Percentiles rank a stretch among this genome's conserved stretches.
phyloP scores from a whole-genome alignment of 2,113 vertebrate genomes.

The Gambusia affinis region DNA sequence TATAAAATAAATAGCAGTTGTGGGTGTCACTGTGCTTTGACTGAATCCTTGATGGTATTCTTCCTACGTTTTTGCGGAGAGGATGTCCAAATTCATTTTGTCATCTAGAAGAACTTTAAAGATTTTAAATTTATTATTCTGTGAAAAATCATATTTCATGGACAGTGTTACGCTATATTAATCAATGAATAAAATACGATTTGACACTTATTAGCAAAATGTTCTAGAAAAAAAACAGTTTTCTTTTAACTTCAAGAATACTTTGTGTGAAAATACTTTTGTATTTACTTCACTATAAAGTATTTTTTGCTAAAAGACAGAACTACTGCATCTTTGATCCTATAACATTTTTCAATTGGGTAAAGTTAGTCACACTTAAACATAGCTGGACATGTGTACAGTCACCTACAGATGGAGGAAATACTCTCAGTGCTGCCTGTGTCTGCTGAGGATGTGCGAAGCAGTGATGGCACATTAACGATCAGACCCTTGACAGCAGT shows the following conservation, averaged over 20 bases:
- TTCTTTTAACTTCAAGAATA: slow-evolving; percentile 28
- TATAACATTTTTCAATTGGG: slow-evolving; percentile 12
- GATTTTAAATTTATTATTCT: no score
- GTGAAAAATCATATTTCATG: no score
- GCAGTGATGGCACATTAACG: slow-evolving; percentile 84
- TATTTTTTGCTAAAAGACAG: slow-evolving; percentile 39
- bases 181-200: no score
- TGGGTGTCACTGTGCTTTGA: no score
- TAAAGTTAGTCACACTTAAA: neutral
- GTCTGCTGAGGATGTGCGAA: slow-evolving; percentile 82
- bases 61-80: no score
- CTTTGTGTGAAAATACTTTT: slow-evolving; percentile 12
- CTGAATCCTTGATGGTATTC: no score
- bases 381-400: slow-evolving; percentile 14
- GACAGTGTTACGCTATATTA: no score
- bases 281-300: slow-evolving; percentile 33
- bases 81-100: no score
- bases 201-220: no score
- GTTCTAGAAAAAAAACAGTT: neutral
- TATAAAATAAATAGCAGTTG: no score
- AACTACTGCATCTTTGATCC: slow-evolving; percentile 13
- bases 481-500: slow-evolving; percentile 74
- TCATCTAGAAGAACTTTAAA: no score
- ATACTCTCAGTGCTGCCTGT: slow-evolving; percentile 65
- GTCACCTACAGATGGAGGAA: slow-evolving; percentile 77